A percentile compares a stretch with the other conserved stretches of the same genome.
Evolutionary conservation across 2,888 invertebrate species (phyloP).

Genomic region (Teinopalpus imperialis): DNA sequence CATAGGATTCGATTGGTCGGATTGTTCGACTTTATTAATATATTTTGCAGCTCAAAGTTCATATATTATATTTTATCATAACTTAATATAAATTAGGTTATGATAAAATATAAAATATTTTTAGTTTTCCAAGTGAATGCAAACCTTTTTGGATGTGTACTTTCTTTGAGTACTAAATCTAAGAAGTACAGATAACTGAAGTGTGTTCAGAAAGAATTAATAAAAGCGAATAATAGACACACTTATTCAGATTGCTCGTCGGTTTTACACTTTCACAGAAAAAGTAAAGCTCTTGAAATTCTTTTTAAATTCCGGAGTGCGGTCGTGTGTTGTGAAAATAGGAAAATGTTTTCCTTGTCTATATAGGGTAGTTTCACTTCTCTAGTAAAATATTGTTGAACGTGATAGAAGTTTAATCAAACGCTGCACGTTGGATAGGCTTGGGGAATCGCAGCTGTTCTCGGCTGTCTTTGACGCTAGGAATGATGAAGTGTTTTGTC

Average conservation of each 20-base stretch:
- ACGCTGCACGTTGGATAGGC: constrained; percentile 15
- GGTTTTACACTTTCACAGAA: constrained; percentile 9
- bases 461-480: constrained; percentile 9
- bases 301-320: constrained; percentile 10
- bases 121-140: no score
- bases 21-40: no score
- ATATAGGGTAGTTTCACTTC: constrained; percentile 14
- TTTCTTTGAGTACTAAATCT: no score
- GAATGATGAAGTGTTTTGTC: constrained; percentile 1
- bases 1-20: no score
- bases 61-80: no score
- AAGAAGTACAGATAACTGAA: no score
- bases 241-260: constrained; percentile 12
- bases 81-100: no score
- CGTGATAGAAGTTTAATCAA: constrained; percentile 18
- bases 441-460: constrained; percentile 13
- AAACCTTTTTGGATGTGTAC: no score
- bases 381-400: constrained; percentile 8
- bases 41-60: no score
- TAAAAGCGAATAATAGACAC: constrained; percentile 8
- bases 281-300: constrained; percentile 14
- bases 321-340: constrained; percentile 9
- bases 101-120: no score
- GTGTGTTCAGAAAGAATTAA: constrained; percentile 9
- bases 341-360: constrained; percentile 11